These are phyloP conservation scores for Mionectes olivaceus DNA, from an alignment of 2,797 vertebrate species.

Conservation along the genomic window DNA sequence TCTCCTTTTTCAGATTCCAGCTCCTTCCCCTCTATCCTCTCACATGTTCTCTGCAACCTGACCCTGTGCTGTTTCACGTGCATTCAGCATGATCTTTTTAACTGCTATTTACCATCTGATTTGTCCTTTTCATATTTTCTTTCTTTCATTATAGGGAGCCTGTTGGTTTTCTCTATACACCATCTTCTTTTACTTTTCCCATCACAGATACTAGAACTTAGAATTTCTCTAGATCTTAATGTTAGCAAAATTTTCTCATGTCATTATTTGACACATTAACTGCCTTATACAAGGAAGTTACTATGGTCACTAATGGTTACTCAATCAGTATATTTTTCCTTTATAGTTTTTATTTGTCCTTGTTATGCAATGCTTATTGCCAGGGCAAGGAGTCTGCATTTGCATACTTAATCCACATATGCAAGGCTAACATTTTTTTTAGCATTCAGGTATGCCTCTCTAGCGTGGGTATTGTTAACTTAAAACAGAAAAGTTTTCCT, in stretches of 20 bases:
- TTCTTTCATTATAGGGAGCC: background rate
- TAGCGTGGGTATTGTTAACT: background rate
- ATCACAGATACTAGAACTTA: background rate
- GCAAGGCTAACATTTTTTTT: background rate
- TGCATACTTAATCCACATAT: background rate
- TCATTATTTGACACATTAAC: background rate
- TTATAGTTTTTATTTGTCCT: background rate
- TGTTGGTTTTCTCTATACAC: background rate
- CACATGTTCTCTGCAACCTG: background rate
- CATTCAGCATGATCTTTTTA: background rate
- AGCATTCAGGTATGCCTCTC: background rate
- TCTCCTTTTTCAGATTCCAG: slow-evolving; percentile 24
- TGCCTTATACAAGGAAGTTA: background rate
- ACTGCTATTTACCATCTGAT: background rate
- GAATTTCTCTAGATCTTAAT: background rate
- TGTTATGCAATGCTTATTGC: background rate
- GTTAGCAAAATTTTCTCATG: background rate
- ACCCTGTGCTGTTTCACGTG: background rate
- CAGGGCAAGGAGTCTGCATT: background rate
- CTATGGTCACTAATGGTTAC: background rate
- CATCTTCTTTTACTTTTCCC: background rate
- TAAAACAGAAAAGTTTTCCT: background rate
- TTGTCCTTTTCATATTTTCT: background rate
- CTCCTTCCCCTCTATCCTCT: slow-evolving; percentile 8
- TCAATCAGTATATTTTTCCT: background rate